phyloP scores from a whole-genome alignment of 2,797 vertebrate species.

The Oreochromis mossambicus region DNA sequence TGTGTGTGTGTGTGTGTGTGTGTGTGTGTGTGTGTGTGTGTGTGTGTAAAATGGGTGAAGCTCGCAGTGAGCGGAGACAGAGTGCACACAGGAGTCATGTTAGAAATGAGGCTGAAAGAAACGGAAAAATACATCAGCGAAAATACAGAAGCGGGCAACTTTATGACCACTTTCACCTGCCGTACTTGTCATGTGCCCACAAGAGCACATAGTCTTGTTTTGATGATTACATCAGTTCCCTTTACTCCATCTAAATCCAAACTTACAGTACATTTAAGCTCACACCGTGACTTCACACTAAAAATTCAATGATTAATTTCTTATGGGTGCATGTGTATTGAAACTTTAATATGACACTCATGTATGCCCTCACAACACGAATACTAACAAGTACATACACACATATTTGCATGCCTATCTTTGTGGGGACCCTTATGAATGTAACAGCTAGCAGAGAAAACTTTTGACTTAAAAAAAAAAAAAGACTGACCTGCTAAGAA shows the following conservation, averaged over 20 bases:
- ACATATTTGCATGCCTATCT: background rate
- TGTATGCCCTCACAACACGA: background rate
- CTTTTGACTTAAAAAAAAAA: background rate
- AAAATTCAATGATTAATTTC: background rate
- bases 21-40: background rate
- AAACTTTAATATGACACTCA: background rate
- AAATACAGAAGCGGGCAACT: background rate
- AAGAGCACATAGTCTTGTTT: background rate
- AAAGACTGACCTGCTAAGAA: background rate
- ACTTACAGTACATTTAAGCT: background rate
- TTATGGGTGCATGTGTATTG: background rate
- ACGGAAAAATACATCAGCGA: background rate
- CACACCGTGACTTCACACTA: background rate
- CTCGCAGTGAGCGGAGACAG: background rate
- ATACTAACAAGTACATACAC: too few species aligned
- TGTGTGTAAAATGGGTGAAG: background rate
- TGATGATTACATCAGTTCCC: background rate
- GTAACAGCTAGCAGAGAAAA: background rate
- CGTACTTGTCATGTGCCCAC: background rate
- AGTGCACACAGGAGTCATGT: slow-evolving; percentile 14
- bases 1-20: background rate
- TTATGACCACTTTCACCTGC: background rate
- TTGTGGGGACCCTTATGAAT: background rate
- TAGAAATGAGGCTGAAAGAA: background rate
- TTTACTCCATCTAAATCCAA: background rate